Conservation (phyloP, 2,888 invertebrate species). For the Cephus pulcher region DNA sequence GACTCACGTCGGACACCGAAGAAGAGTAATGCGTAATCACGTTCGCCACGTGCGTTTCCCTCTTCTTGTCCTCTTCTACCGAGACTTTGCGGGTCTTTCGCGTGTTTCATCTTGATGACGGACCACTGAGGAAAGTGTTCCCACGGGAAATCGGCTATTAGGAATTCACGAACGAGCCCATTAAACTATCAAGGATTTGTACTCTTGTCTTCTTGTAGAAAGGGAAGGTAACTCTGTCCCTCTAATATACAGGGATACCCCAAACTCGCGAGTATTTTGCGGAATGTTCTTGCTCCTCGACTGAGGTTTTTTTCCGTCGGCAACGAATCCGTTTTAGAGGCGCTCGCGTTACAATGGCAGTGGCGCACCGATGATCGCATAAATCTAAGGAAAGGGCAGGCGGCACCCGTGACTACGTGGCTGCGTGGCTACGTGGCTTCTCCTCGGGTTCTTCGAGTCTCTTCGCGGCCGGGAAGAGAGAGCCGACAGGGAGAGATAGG, state of each 20-base stretch:
- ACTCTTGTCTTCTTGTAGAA: not conserved
- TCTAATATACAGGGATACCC: not conserved
- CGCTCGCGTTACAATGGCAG: conserved; percentile 31
- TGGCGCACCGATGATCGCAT: conserved; percentile 55
- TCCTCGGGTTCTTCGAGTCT: not conserved
- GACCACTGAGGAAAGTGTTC: not conserved
- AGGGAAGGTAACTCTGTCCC: not conserved
- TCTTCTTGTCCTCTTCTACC: not conserved
- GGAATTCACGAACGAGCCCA: not conserved
- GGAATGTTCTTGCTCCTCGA: not conserved
- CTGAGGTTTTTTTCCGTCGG: not conserved
- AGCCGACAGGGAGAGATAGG: conserved; percentile 13
- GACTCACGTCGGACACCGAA: not conserved
- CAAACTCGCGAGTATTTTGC: not conserved
- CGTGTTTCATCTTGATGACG: not conserved
- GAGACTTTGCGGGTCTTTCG: not conserved
- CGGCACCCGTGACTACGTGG: conserved; percentile 6
- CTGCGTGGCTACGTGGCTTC: not conserved
- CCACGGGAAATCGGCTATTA: not conserved
- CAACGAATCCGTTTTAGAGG: conserved; percentile 26
- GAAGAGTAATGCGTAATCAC: not conserved
- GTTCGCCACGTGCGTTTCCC: not conserved
- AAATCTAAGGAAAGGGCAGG: conserved; percentile 39
- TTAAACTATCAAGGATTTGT: not conserved
- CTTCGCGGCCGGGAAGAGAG: conserved; percentile 14